A percentile compares a stretch with the other conserved stretches of the same genome.
These are phyloP conservation scores for Hirudinaria manillensis DNA, from an alignment of 2,888 invertebrate genomes.

Conservation along the genomic window DNA sequence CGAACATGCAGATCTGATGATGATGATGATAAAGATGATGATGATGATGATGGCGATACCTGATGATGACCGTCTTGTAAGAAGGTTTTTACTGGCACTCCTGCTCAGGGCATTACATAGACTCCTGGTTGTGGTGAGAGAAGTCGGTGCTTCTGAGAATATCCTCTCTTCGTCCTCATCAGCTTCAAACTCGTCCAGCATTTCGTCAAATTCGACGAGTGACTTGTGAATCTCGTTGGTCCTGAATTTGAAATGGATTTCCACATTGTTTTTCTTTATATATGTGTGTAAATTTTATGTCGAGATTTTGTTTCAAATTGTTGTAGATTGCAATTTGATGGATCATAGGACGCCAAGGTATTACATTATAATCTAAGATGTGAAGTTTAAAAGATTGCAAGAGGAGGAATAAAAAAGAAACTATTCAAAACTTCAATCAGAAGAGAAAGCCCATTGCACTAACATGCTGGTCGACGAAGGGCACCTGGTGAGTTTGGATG, in stretches of 20 bases:
- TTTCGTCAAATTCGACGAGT: conserved; percentile 10
- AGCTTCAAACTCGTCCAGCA: conserved; percentile 16
- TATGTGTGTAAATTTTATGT: neutral
- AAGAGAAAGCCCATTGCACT: no score
- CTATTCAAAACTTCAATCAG: no score
- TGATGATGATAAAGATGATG: no score
- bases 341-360: no score
- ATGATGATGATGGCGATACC: neutral
- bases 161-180: neutral
- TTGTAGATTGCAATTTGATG: neutral
- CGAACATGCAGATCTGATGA: no score
- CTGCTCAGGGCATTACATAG: neutral
- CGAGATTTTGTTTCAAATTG: neutral
- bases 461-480: no score
- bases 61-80: neutral
- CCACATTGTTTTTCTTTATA: neutral
- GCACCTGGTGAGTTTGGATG: no score
- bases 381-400: no score
- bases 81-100: neutral
- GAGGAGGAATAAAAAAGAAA: no score
- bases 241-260: neutral
- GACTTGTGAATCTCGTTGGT: conserved; percentile 10
- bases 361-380: no score
- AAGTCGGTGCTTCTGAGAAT: neutral
- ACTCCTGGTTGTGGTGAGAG: neutral